phyloP scores from a whole-genome alignment of 1,140 invertebrate species.

The Lamellibrachia luymesi region DNA sequence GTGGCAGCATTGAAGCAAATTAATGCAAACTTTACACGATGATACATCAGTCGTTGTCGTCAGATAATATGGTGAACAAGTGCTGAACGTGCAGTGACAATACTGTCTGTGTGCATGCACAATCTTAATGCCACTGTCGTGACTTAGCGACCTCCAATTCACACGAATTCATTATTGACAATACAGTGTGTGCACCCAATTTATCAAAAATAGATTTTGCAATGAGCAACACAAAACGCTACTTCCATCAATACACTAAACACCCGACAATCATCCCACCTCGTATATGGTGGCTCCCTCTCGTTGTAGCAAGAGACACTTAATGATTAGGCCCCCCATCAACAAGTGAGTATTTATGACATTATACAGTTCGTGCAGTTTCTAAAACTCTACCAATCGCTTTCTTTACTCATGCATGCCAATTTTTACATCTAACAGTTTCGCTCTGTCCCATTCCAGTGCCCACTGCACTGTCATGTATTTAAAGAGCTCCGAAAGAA shows the following conservation, averaged over 20 bases:
- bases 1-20: neutral
- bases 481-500: neutral
- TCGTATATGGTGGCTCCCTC: neutral
- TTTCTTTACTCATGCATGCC: neutral
- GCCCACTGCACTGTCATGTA: neutral
- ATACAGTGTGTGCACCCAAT: neutral
- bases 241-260: neutral
- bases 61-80: neutral
- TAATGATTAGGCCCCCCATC: neutral
- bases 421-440: neutral
- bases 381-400: neutral
- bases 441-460: neutral
- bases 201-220: slow-evolving; percentile 6
- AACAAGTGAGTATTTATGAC: slow-evolving; percentile 5
- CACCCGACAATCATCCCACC: neutral
- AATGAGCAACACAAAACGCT: neutral
- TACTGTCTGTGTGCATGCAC: neutral
- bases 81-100: neutral
- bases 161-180: neutral
- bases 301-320: neutral
- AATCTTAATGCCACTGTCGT: neutral
- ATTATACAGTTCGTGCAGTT: neutral
- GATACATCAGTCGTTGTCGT: neutral
- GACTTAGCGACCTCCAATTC: neutral
- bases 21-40: slow-evolving; percentile 5